A percentile compares a stretch with the other conserved stretches of the same genome.
phyloP scores from a whole-genome alignment of 2,888 invertebrate genomes.

The Eilema sororculum region DNA sequence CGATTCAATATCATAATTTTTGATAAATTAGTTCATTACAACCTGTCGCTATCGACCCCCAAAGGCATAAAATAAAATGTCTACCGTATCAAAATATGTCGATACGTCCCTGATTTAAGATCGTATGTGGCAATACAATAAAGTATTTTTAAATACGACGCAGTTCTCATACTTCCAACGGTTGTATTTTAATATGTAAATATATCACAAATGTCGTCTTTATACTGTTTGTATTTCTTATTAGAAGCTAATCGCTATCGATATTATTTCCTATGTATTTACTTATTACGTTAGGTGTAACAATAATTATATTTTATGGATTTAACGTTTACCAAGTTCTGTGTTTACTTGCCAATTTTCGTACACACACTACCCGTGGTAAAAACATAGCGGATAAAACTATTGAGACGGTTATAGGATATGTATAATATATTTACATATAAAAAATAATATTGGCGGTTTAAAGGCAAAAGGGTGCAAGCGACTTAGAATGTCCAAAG shows the following conservation, averaged over 20 bases:
- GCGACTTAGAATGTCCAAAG: too few species aligned
- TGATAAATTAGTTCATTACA: too few species aligned
- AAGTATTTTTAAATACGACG: conserved; percentile 17
- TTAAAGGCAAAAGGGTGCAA: too few species aligned
- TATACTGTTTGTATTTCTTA: conserved; percentile 30
- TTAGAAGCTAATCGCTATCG: conserved; percentile 20
- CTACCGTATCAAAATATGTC: too few species aligned
- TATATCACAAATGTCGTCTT: conserved; percentile 21
- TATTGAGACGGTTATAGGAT: too few species aligned
- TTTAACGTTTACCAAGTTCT: neutral
- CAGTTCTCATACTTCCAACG: conserved; percentile 13
- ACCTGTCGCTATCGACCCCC: too few species aligned
- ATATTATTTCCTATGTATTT: conserved; percentile 5
- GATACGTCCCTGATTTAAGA: too few species aligned
- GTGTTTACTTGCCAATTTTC: neutral
- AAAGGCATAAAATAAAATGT: too few species aligned
- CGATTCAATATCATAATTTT: too few species aligned
- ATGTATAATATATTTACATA: neutral
- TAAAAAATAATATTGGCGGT: neutral
- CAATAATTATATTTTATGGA: neutral
- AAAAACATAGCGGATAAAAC: neutral
- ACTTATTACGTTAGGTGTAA: neutral
- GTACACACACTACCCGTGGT: neutral
- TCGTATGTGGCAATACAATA: too few species aligned
- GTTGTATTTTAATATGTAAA: conserved; percentile 21